phyloP scores from a whole-genome alignment of 2,113 vertebrate species.

The Panthera tigris region DNA sequence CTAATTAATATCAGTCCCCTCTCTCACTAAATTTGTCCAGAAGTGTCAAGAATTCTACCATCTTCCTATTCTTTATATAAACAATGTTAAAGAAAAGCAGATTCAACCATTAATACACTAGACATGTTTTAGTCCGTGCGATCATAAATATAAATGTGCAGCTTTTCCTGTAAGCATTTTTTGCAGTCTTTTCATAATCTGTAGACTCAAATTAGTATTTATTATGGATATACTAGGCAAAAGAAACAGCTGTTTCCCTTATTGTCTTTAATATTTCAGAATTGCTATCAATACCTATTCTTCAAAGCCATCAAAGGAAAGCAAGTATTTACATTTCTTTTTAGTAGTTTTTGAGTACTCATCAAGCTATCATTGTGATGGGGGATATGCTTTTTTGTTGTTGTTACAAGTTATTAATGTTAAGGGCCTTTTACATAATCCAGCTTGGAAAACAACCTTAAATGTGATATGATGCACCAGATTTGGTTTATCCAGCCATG shows the following conservation, averaged over 20 bases:
- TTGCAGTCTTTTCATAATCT: slow-evolving; percentile 38
- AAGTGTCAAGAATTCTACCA: slow-evolving; percentile 51
- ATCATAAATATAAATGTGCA: slow-evolving; percentile 44
- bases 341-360: slow-evolving; percentile 10
- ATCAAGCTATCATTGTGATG: slow-evolving; percentile 40
- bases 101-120: not conserved
- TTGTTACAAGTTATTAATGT: slow-evolving; percentile 54
- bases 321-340: slow-evolving; percentile 40
- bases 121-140: not conserved
- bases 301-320: slow-evolving; percentile 62
- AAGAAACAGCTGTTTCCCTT: slow-evolving; percentile 43
- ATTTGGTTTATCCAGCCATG: slow-evolving; percentile 40
- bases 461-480: not conserved
- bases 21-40: slow-evolving; percentile 39
- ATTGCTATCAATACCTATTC: slow-evolving; percentile 55
- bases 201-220: slow-evolving; percentile 28
- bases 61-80: slow-evolving; percentile 13
- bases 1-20: slow-evolving; percentile 36
- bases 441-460: slow-evolving; percentile 48
- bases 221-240: slow-evolving; percentile 55
- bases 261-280: slow-evolving; percentile 57
- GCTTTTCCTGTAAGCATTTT: slow-evolving; percentile 29
- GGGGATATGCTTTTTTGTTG: slow-evolving; percentile 11
- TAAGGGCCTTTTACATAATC: slow-evolving; percentile 48
- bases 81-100: slow-evolving; percentile 54